A percentile compares a stretch with the other conserved stretches of the same genome.
These are phyloP conservation scores for Dermolepida albohirtum DNA, from an alignment of 2,888 invertebrate genomes.

Conservation along the genomic window DNA sequence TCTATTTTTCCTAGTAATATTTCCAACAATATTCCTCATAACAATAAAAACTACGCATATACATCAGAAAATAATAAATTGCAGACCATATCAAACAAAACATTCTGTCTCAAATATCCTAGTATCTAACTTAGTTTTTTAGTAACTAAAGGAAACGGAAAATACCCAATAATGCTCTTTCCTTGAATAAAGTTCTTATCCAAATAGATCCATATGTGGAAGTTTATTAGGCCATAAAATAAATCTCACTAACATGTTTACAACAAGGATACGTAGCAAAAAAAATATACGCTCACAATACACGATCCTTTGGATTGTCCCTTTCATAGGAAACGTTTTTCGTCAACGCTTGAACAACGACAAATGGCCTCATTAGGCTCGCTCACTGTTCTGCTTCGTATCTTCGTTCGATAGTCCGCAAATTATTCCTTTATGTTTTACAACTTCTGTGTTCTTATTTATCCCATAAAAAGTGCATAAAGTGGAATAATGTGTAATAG, in stretches of 20 bases:
- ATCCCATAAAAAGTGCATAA: too few species aligned
- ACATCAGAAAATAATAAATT: too few species aligned
- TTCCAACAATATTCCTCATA: too few species aligned
- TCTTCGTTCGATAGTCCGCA: neutral
- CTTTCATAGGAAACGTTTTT: slow-evolving; percentile 4
- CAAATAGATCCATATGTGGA: neutral
- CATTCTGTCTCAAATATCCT: neutral
- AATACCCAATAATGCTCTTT: neutral
- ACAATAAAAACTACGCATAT: too few species aligned
- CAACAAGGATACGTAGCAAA: slow-evolving; percentile 6
- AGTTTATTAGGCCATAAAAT: slow-evolving; percentile 28
- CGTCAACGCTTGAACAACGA: slow-evolving; percentile 23
- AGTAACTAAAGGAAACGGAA: slow-evolving; percentile 3
- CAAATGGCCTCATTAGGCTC: slow-evolving; percentile 24
- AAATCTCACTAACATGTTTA: slow-evolving; percentile 29
- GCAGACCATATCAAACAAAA: neutral
- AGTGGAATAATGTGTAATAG: too few species aligned
- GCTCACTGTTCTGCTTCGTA: slow-evolving; percentile 1
- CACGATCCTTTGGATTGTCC: neutral
- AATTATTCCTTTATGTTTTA: slow-evolving; percentile 21
- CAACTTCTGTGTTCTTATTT: neutral
- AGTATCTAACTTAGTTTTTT: neutral
- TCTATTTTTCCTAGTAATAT: too few species aligned
- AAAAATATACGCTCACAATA: neutral
- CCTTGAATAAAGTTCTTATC: neutral